phyloP scores from a whole-genome alignment of 1,140 invertebrate species.

The Aradophagus sp. region DNA sequence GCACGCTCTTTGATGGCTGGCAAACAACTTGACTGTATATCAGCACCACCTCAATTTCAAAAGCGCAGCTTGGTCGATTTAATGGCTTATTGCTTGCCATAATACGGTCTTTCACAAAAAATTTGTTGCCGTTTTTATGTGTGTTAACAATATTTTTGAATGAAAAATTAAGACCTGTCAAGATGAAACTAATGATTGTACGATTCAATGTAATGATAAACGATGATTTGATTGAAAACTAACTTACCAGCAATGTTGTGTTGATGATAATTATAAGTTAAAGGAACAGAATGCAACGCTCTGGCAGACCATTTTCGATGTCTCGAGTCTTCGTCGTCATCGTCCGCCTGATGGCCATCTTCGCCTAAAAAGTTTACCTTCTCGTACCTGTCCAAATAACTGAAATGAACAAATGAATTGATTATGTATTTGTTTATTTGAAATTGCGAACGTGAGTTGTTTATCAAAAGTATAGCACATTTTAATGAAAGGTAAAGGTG shows the following conservation, averaged over 20 bases:
- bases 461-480: too few species aligned
- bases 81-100: slow-evolving; percentile 40
- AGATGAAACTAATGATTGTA: too few species aligned
- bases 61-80: slow-evolving; percentile 38
- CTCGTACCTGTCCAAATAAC: slow-evolving; percentile 88
- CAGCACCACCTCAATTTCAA: slow-evolving; percentile 24
- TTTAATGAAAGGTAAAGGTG: too few species aligned
- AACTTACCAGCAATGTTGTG: slow-evolving; percentile 84
- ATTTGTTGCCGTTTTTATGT: too few species aligned
- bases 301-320: slow-evolving; percentile 81
- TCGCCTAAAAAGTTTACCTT: slow-evolving; percentile 90
- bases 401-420: slow-evolving; percentile 75
- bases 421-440: too few species aligned
- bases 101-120: too few species aligned
- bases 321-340: slow-evolving; percentile 84
- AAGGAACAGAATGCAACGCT: slow-evolving; percentile 83
- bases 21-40: slow-evolving; percentile 7
- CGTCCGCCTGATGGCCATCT: slow-evolving; percentile 83
- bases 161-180: too few species aligned
- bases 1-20: slow-evolving; percentile 20
- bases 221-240: too few species aligned
- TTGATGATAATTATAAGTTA: slow-evolving; percentile 88
- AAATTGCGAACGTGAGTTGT: too few species aligned
- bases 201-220: too few species aligned
- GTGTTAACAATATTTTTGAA: too few species aligned